Evolutionary conservation across 2,888 invertebrate species (phyloP).

Genomic region (Liposcelis brunnea): DNA sequence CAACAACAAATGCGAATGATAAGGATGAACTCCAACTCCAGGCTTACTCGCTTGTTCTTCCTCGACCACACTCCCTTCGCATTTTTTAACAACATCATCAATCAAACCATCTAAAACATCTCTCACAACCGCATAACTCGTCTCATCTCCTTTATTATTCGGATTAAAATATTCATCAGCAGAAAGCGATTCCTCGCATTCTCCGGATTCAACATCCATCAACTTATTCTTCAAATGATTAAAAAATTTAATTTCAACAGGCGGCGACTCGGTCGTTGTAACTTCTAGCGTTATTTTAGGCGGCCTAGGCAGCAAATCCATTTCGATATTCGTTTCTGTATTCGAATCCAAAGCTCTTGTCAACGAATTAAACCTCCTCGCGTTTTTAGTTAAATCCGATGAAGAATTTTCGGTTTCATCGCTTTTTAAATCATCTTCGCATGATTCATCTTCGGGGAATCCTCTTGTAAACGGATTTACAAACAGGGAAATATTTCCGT

Average conservation of each 20-base stretch:
- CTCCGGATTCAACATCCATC: not conserved
- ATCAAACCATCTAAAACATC: slow-evolving; percentile 40
- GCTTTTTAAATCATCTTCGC: slow-evolving; percentile 6
- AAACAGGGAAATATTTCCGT: slow-evolving; percentile 40
- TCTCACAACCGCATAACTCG: slow-evolving; percentile 31
- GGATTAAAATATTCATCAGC: slow-evolving; percentile 47
- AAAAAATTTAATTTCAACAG: not conserved
- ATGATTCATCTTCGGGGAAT: too few species aligned
- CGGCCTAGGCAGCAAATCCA: not conserved
- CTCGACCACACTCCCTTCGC: slow-evolving; percentile 17
- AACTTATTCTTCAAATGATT: slow-evolving; percentile 1
- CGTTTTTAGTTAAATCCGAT: slow-evolving; percentile 6
- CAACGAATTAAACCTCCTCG: not conserved
- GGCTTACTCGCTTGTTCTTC: slow-evolving; percentile 16
- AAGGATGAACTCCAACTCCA: slow-evolving; percentile 41
- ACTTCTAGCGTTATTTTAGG: not conserved
- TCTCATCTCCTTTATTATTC: slow-evolving; percentile 17
- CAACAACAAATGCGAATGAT: slow-evolving; percentile 68
- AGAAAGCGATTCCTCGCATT: slow-evolving; percentile 35
- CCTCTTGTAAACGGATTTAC: slow-evolving; percentile 38
- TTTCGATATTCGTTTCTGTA: not conserved
- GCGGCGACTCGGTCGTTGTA: not conserved
- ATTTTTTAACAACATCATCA: slow-evolving; percentile 30
- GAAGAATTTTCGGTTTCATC: not conserved
- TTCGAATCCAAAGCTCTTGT: not conserved